phyloP scores from a whole-genome alignment of 2,113 vertebrate genomes.

The Rhinolophus ferrumequinum region DNA sequence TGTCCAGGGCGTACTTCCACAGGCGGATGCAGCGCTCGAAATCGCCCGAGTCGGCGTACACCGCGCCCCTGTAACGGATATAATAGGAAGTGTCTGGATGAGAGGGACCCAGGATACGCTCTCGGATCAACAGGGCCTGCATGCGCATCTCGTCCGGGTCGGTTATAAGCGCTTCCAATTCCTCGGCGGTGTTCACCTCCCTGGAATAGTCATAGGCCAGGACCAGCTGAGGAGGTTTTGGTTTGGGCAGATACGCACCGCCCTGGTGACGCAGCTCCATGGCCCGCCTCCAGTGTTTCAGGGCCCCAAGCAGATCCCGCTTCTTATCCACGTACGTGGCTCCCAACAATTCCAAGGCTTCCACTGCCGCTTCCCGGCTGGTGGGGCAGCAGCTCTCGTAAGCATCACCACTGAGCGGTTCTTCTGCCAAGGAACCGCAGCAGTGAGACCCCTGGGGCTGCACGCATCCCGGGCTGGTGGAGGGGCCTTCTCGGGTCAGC shows the following conservation, averaged over 20 bases:
- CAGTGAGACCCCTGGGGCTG: background rate
- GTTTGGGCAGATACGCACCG: slow-evolving; percentile 86
- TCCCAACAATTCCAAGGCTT: slow-evolving; percentile 94
- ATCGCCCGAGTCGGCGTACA: slow-evolving; percentile 96
- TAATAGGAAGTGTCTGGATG: slow-evolving; percentile 98
- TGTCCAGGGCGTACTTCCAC: slow-evolving; percentile 97
- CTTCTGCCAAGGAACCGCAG: slow-evolving; percentile 12
- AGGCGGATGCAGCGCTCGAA: slow-evolving; percentile 96
- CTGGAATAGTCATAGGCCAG: slow-evolving; percentile 93
- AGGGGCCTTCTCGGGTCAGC: slow-evolving; percentile 18
- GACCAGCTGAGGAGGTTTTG: slow-evolving; percentile 90
- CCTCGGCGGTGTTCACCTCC: slow-evolving; percentile 90
- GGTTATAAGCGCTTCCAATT: slow-evolving; percentile 94
- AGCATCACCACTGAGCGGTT: background rate
- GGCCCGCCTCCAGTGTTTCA: slow-evolving; percentile 94
- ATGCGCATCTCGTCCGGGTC: slow-evolving; percentile 98
- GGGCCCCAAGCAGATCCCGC: slow-evolving; percentile 93
- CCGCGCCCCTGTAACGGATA: slow-evolving; percentile 95
- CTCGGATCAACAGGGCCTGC: slow-evolving; percentile 94
- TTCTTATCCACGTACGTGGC: slow-evolving; percentile 98
- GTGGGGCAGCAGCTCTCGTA: slow-evolving; percentile 67
- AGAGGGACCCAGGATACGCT: slow-evolving; percentile 95
- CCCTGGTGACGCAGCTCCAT: slow-evolving; percentile 94
- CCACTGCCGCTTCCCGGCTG: slow-evolving; percentile 89
- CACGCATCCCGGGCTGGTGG: background rate